Evolutionary conservation across 1,140 invertebrate species (phyloP).

Genomic region (Andrena cerasifolii): DNA sequence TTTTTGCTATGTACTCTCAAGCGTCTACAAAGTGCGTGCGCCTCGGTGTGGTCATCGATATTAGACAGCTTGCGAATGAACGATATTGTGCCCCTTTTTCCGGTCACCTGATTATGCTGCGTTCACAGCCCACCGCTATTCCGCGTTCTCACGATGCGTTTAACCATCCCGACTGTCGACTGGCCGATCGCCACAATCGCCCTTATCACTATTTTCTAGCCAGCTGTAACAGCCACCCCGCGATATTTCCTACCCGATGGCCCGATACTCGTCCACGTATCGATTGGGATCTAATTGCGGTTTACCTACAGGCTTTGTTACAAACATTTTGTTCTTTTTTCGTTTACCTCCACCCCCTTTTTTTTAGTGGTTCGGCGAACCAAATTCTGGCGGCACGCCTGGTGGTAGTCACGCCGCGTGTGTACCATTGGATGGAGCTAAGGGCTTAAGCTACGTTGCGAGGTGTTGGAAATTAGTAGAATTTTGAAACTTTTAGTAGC

Average conservation of each 20-base stretch:
- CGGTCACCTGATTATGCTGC: conserved; percentile 48
- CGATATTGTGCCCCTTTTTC: conserved; percentile 49
- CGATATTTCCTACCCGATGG: background rate
- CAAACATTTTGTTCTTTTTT: no score
- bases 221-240: background rate
- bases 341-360: no score
- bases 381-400: no score
- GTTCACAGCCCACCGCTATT: conserved; percentile 50
- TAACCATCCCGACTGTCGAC: conserved; percentile 32
- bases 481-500: no score
- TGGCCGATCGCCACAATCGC: conserved; percentile 15
- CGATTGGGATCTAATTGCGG: background rate
- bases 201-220: background rate
- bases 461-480: no score
- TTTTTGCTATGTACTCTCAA: conserved; percentile 70
- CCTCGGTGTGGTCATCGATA: conserved; percentile 76
- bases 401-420: no score
- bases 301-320: background rate
- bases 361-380: no score
- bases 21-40: conserved; percentile 71
- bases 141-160: conserved; percentile 35
- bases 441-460: no score
- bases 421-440: no score
- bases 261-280: background rate
- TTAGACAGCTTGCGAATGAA: conserved; percentile 78